phyloP scores from a whole-genome alignment of 2,113 vertebrate species.

The Cercopithecus mona region DNA sequence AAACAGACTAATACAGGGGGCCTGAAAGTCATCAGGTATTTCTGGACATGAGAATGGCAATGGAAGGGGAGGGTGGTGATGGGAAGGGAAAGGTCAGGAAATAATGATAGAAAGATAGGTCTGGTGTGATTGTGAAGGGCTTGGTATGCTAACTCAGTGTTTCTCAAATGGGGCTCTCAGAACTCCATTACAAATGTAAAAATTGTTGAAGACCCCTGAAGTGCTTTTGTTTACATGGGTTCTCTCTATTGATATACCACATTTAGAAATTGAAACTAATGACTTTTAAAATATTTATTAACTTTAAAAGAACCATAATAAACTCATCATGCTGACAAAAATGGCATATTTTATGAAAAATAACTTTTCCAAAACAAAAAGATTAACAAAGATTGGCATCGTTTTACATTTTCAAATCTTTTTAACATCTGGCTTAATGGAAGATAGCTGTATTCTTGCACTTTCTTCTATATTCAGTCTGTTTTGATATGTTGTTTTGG shows the following conservation, averaged over 20 bases:
- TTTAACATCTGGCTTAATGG: background rate
- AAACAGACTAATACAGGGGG: too few relatives aligned
- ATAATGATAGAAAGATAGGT: background rate
- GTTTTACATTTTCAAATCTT: slow-evolving; percentile 24
- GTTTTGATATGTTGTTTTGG: background rate
- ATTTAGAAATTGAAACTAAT: background rate
- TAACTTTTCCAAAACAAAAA: background rate
- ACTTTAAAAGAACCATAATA: background rate
- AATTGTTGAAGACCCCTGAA: background rate
- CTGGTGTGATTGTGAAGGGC: background rate
- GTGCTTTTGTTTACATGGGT: background rate
- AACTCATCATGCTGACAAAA: background rate
- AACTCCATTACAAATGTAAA: background rate
- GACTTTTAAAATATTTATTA: slow-evolving; percentile 6
- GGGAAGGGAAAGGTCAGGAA: background rate
- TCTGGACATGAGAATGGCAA: background rate
- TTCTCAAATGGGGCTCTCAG: background rate
- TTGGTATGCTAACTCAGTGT: background rate
- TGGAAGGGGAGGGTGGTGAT: background rate
- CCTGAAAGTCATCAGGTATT: background rate
- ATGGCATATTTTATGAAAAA: background rate
- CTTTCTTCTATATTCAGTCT: background rate
- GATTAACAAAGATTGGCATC: background rate
- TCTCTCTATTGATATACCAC: background rate
- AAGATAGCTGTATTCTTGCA: background rate